Percentiles rank a stretch among this genome's conserved stretches.
phyloP scores from a whole-genome alignment of 1,140 invertebrate genomes.

The Papilio polytes region DNA sequence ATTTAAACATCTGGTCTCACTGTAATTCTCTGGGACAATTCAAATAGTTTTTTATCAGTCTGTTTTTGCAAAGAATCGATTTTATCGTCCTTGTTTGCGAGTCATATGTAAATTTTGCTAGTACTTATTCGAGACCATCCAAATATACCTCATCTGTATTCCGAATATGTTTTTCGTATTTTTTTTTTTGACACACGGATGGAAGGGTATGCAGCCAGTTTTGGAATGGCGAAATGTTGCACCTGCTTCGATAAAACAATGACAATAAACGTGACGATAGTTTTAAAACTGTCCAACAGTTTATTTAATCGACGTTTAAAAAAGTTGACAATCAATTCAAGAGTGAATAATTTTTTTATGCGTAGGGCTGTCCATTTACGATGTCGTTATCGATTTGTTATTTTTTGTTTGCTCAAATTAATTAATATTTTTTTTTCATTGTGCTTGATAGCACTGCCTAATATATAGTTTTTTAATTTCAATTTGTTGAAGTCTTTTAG shows the following conservation, averaged over 20 bases:
- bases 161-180: background rate
- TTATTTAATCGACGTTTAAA: conserved; percentile 20
- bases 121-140: conserved; percentile 22
- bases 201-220: conserved; percentile 19
- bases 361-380: background rate
- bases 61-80: conserved; percentile 28
- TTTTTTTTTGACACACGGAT: conserved; percentile 22
- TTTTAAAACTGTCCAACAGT: conserved; percentile 28
- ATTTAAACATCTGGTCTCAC: conserved; percentile 31
- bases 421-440: background rate
- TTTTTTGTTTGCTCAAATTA: background rate
- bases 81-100: conserved; percentile 18
- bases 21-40: conserved; percentile 28
- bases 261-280: conserved; percentile 29
- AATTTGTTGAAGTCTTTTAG: too few species aligned
- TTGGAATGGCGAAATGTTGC: conserved; percentile 28
- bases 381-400: background rate
- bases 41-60: conserved; percentile 27
- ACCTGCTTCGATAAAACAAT: conserved; percentile 31
- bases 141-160: conserved; percentile 25
- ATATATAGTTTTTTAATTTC: too few species aligned
- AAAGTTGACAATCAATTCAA: conserved; percentile 34
- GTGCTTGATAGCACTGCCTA: too few species aligned
- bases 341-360: background rate
- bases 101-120: conserved; percentile 29